A percentile compares a stretch with the other conserved stretches of the same genome.
Conservation (phyloP, 2,113 vertebrate species). For the Gnathonemus longibarbis region DNA sequence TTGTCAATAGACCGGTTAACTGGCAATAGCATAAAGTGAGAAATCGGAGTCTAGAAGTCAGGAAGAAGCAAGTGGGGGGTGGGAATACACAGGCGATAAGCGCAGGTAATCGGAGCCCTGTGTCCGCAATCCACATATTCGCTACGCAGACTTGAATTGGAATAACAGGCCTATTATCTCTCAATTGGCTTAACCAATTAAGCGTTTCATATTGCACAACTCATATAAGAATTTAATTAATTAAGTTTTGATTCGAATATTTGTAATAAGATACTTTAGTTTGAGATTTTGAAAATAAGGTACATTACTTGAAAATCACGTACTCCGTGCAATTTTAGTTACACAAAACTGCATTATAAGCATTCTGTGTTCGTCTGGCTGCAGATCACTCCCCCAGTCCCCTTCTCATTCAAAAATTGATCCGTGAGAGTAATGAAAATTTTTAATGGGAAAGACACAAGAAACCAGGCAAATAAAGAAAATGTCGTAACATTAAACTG, state of each 20-base stretch:
- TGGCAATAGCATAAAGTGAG: neutral
- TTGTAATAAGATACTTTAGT: neutral
- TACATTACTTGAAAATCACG: neutral
- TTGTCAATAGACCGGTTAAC: neutral
- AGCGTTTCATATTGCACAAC: neutral
- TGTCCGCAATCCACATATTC: conserved; percentile 1
- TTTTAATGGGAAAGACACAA: neutral
- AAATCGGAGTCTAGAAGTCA: neutral
- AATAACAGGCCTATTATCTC: neutral
- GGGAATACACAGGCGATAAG: conserved; percentile 7
- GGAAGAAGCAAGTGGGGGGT: conserved; percentile 7
- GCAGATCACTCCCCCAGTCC: neutral
- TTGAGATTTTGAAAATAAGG: neutral
- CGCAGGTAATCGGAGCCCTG: neutral
- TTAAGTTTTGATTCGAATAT: neutral
- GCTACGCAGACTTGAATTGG: neutral
- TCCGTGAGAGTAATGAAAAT: neutral
- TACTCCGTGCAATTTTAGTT: neutral
- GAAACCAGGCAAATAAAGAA: neutral
- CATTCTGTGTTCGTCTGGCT: neutral
- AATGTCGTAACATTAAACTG: neutral
- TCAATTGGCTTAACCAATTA: neutral
- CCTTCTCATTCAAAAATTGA: neutral
- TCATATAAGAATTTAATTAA: neutral
- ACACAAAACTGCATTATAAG: neutral